phyloP scores from a whole-genome alignment of 2,113 vertebrate species.

The Crotalus viridis region DNA sequence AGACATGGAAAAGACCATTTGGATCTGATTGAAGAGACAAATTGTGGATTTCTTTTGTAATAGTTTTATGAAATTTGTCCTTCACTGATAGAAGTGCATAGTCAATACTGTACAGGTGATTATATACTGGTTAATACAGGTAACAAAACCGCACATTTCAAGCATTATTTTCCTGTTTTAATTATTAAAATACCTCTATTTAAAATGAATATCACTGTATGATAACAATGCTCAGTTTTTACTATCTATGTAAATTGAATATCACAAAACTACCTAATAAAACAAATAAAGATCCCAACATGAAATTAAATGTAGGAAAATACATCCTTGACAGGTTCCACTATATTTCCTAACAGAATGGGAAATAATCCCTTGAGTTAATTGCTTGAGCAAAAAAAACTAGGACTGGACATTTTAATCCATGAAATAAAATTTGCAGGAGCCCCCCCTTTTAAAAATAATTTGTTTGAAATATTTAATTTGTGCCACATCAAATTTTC shows the following conservation, averaged over 20 bases:
- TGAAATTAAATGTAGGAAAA: too few relatives aligned
- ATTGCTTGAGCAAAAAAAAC: background rate
- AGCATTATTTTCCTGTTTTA: background rate
- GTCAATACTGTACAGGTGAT: background rate
- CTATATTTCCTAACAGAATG: too few relatives aligned
- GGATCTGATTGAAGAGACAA: background rate
- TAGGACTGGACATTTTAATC: background rate
- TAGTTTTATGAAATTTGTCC: background rate
- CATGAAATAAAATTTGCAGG: background rate
- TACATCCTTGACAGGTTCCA: too few relatives aligned
- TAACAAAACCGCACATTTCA: background rate
- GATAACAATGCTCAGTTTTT: background rate
- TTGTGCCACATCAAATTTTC: background rate
- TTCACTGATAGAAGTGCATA: background rate
- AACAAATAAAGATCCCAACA: too few relatives aligned
- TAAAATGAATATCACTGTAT: background rate
- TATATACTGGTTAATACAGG: background rate
- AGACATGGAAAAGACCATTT: background rate
- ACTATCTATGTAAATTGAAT: background rate
- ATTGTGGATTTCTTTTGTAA: background rate
- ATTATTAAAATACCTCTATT: background rate
- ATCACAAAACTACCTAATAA: background rate
- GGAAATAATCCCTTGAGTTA: background rate
- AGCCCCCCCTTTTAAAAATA: background rate
- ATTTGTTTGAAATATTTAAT: background rate